These are phyloP conservation scores for Solen grandis DNA, from an alignment of 1,140 invertebrate genomes.

Conservation along the genomic window DNA sequence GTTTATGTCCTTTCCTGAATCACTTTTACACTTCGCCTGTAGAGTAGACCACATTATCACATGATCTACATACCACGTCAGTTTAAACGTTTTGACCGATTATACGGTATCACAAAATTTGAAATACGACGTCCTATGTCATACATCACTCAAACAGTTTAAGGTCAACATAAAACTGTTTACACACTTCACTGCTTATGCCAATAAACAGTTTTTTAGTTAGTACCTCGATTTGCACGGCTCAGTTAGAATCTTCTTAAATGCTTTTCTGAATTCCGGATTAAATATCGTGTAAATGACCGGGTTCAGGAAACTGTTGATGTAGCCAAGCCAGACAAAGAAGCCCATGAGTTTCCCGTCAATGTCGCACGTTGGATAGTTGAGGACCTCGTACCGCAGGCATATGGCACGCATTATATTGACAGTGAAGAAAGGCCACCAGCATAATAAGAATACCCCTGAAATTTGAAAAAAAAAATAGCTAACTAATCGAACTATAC, in stretches of 20 bases:
- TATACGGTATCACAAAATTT: too few species aligned
- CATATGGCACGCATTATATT: constrained; percentile 98
- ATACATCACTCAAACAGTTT: too few species aligned
- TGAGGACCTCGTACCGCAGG: constrained; percentile 82
- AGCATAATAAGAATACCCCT: constrained; percentile 98
- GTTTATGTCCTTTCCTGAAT: too few species aligned
- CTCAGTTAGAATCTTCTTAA: constrained; percentile 92
- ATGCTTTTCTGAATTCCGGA: constrained; percentile 99
- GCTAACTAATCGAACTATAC: too few species aligned
- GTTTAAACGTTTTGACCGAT: too few species aligned
- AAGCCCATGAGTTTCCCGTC: constrained; percentile 84
- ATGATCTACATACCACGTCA: too few species aligned
- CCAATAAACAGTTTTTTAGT: too few species aligned
- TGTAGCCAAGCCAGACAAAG: constrained; percentile 99
- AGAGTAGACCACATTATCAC: too few species aligned
- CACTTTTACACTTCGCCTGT: too few species aligned
- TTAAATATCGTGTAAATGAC: constrained; percentile 99
- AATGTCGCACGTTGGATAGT: constrained; percentile 72
- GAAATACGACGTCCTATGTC: too few species aligned
- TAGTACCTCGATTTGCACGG: constrained; percentile 60
- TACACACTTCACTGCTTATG: too few species aligned
- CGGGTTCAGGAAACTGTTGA: constrained; percentile 98
- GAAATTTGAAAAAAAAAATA: constrained; percentile 59
- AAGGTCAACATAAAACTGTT: too few species aligned
- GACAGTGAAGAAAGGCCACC: constrained; percentile 99